These are phyloP conservation scores for Polymixis lichenea DNA, from an alignment of 2,888 invertebrate species.

Conservation along the genomic window DNA sequence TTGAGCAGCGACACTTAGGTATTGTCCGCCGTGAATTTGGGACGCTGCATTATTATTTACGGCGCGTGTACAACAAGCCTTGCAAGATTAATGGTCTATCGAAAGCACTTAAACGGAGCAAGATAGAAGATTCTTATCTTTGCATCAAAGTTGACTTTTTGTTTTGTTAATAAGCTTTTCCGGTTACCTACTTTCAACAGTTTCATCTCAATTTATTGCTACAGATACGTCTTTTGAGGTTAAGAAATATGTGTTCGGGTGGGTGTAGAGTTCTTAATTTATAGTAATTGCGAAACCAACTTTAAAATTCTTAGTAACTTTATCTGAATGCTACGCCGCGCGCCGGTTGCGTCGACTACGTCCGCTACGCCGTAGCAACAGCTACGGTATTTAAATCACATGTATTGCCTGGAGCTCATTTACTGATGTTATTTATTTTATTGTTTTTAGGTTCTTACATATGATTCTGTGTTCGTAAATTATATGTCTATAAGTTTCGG, in stretches of 20 bases:
- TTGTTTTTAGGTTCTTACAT: not conserved
- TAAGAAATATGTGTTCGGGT: not conserved
- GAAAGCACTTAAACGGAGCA: conserved; percentile 64
- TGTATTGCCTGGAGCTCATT: not conserved
- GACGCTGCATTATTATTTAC: conserved; percentile 75
- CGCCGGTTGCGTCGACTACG: not conserved
- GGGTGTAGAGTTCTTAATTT: not conserved
- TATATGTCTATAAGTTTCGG: too few species aligned
- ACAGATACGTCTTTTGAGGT: not conserved
- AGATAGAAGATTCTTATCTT: conserved; percentile 49
- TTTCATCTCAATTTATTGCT: conserved; percentile 1
- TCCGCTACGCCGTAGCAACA: conserved; percentile 28
- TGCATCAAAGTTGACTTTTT: conserved; percentile 44
- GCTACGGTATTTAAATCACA: conserved; percentile 1
- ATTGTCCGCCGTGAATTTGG: conserved; percentile 74
- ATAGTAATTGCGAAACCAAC: not conserved
- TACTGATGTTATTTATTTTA: not conserved
- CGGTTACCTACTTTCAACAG: not conserved
- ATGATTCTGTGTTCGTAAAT: not conserved
- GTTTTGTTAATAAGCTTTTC: conserved; percentile 29
- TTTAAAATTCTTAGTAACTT: not conserved
- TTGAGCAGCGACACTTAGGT: conserved; percentile 73
- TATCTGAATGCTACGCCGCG: not conserved
- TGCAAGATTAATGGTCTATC: conserved; percentile 74
- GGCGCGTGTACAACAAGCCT: conserved; percentile 66